These are phyloP conservation scores for Probaryconus sp. DNA, from an alignment of 1,140 invertebrate genomes.

Conservation along the genomic window DNA sequence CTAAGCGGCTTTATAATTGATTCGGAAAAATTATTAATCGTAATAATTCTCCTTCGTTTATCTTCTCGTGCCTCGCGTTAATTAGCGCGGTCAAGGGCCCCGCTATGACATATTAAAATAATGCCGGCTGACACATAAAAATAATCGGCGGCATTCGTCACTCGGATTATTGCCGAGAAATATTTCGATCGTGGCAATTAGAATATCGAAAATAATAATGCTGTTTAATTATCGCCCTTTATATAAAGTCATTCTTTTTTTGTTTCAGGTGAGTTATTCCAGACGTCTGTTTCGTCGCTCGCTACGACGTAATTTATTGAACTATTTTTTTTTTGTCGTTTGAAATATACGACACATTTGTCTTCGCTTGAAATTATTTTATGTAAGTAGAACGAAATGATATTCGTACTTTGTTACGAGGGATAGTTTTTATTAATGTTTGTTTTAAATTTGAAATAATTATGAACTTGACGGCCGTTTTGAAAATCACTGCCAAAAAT, in stretches of 20 bases:
- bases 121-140: conserved; percentile 34
- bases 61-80: conserved; percentile 37
- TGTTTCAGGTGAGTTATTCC: conserved; percentile 39
- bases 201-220: conserved; percentile 18
- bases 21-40: conserved; percentile 74
- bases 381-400: too few relatives aligned
- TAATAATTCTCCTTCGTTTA: conserved; percentile 63
- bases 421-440: too few relatives aligned
- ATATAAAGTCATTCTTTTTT: conserved; percentile 25
- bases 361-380: conserved; percentile 16
- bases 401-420: too few relatives aligned
- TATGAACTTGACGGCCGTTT: too few relatives aligned
- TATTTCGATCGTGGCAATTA: conserved; percentile 9
- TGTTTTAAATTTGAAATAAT: too few relatives aligned
- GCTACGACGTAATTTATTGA: conserved; percentile 31
- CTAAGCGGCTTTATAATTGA: conserved; percentile 67
- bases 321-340: conserved; percentile 18
- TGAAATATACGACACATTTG: not conserved
- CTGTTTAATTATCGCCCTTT: conserved; percentile 10
- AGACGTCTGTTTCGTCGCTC: conserved; percentile 1
- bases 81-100: conserved; percentile 35
- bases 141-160: conserved; percentile 25
- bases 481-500: too few relatives aligned
- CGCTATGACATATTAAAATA: conserved; percentile 36
- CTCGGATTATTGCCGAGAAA: conserved; percentile 14